Base-by-base conservation (phyloP, 2,888 invertebrate species). In the Achlya flavicornis region DNA sequence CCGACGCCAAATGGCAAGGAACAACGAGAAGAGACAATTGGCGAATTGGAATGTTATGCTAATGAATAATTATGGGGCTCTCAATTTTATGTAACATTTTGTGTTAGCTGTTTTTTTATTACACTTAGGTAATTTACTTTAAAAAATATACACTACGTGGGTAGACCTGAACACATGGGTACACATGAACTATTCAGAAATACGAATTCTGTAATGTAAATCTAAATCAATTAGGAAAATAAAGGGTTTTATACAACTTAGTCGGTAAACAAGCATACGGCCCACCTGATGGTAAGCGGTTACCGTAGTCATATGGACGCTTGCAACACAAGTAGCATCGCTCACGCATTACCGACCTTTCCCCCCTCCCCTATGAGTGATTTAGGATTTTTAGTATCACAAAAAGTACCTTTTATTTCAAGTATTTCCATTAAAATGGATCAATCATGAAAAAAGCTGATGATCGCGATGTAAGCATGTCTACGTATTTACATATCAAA, bases 401-500 rank as follows among this genome's bases (percentile, higher is more conserved):
- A 26, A 26, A 26, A 26, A 26, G 1, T 26, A 26, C 26, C 26
- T 26, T 26, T 26, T 26, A 26, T 26, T 26, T 26, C 26, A 26
- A 26, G 26, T 26, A 26, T 2, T 2, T 26, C 26, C 26, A 26
- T 26, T 46, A 46, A 3, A 46, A 43, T 43, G 6, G 4, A n/a
- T 6, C 14, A 4, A 5, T n/a, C 3, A 5, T 46, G n/a, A 41
- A 53, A 53, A 53, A 10, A 8, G 7, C 14, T 10, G 0, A 48
- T 48, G 48, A 48, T 48, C n/a, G 16, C 4, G 48, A 16, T 16
- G 16, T 48, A 6, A 48, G 14, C 16, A 14, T 8, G 1, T n/a
- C n/a, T 53, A n/a, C 19, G 19, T 53, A 53, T 53, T 53, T 19
- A 19, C 19, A 53, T 53, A 53, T 19, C 53, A 53, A 53, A 53